These are phyloP conservation scores for Tenthredo amoena DNA, from an alignment of 2,888 invertebrate genomes.

Conservation along the genomic window DNA sequence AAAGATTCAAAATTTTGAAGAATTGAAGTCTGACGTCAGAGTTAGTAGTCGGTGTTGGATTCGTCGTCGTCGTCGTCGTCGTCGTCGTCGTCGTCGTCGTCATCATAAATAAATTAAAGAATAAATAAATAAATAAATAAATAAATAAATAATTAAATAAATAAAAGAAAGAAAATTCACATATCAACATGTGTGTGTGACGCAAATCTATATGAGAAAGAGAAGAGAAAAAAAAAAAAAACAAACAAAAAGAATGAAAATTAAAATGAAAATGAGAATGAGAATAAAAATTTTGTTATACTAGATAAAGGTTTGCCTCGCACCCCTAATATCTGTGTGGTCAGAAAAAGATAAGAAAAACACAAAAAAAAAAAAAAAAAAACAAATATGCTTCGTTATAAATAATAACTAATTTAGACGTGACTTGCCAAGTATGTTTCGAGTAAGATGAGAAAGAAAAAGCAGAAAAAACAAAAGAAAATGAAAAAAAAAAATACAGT, in stretches of 20 bases:
- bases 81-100: neutral
- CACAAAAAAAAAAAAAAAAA: conserved; percentile 48
- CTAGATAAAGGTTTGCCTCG: conserved; percentile 16
- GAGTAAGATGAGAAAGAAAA: conserved; percentile 65
- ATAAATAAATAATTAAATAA: neutral
- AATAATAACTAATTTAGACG: conserved; percentile 71
- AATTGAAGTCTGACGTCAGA: neutral
- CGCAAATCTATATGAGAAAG: neutral
- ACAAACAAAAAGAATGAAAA: neutral
- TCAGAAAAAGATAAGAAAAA: neutral
- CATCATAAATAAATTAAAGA: neutral
- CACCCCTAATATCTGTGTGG: conserved; percentile 4
- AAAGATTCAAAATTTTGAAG: neutral
- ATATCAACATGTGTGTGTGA: conserved; percentile 46
- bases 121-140: neutral
- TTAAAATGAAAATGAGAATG: neutral
- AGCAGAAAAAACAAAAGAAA: conserved; percentile 63
- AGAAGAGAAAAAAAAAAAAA: neutral
- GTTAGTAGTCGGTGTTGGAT: neutral
- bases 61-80: neutral
- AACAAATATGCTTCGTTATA: conserved; percentile 74
- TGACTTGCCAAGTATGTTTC: conserved; percentile 77
- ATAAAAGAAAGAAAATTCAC: conserved; percentile 39
- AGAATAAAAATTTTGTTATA: neutral
- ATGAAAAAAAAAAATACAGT: neutral